Conservation (phyloP, 2,113 vertebrate species). For the Colossoma macropomum region DNA sequence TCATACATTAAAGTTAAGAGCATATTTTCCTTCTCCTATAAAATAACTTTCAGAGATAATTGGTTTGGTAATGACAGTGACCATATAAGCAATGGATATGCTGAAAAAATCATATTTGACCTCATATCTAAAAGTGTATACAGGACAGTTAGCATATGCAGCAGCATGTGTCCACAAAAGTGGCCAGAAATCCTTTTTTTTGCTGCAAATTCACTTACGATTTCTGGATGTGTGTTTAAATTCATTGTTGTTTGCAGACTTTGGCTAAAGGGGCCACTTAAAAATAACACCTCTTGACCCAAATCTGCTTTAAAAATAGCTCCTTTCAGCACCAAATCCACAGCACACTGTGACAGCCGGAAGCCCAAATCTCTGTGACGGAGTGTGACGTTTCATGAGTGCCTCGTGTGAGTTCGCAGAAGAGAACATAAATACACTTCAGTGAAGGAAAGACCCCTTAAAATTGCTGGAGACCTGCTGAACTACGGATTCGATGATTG, state of each 20-base stretch:
- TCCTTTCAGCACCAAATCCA: constrained; percentile 66
- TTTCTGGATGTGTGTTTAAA: constrained; percentile 53
- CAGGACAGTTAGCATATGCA: no score
- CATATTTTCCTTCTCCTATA: no score
- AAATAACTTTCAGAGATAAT: no score
- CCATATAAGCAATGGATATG: no score
- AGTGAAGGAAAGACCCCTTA: neutral
- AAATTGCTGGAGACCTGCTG: neutral
- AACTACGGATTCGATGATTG: neutral
- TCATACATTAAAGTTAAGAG: no score
- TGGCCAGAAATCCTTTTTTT: constrained; percentile 29
- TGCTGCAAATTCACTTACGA: constrained; percentile 62
- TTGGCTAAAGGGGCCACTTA: constrained; percentile 71
- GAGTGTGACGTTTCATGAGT: constrained; percentile 54
- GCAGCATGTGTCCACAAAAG: neutral
- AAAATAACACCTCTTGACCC: constrained; percentile 79
- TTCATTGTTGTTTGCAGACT: constrained; percentile 67
- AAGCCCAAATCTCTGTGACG: constrained; percentile 68
- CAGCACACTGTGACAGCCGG: constrained; percentile 51
- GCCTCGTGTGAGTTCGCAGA: constrained; percentile 57
- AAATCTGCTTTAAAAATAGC: constrained; percentile 76
- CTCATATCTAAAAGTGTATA: no score
- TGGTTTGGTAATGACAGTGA: no score
- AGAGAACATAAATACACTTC: constrained; percentile 50
- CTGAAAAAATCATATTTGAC: no score